phyloP scores from a whole-genome alignment of 1,140 invertebrate species.

The Meloidogyne hapla region DNA sequence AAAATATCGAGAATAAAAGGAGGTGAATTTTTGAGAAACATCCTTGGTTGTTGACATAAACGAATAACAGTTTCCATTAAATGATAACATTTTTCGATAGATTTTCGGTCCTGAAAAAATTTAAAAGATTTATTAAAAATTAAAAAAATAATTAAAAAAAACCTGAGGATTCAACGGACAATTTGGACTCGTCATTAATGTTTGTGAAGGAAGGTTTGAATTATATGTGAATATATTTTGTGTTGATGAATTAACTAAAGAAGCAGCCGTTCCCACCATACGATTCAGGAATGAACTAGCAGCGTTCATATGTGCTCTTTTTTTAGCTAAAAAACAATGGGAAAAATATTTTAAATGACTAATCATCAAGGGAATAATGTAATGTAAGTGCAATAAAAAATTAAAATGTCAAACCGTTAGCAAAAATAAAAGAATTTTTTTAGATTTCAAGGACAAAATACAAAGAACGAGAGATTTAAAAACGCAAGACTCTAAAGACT shows the following conservation, averaged over 20 bases:
- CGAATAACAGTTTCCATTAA: conserved; percentile 71
- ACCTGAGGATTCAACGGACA: conserved; percentile 21
- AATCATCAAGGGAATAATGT: background rate
- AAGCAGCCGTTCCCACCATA: conserved; percentile 23
- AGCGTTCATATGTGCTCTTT: background rate
- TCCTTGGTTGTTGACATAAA: conserved; percentile 93
- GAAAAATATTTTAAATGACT: background rate
- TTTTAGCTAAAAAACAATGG: background rate
- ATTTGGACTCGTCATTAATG: conserved; percentile 24
- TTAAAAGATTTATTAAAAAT: conserved; percentile 5
- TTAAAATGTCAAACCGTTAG: background rate
- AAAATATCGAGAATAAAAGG: conserved; percentile 98
- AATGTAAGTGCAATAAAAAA: background rate
- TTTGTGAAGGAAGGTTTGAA: conserved; percentile 6
- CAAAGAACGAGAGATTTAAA: background rate
- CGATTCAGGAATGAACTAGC: conserved; percentile 27
- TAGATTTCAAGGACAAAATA: conserved; percentile 8
- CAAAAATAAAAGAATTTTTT: background rate
- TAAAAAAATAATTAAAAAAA: background rate
- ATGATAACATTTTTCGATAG: conserved; percentile 54
- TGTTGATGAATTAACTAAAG: conserved; percentile 16
- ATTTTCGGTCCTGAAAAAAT: conserved; percentile 49
- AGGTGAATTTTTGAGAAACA: conserved; percentile 99
- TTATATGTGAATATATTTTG: conserved; percentile 24
- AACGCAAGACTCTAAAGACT: background rate